phyloP scores from a whole-genome alignment of 2,797 vertebrate species.

The Arrhamphus sclerolepis region DNA sequence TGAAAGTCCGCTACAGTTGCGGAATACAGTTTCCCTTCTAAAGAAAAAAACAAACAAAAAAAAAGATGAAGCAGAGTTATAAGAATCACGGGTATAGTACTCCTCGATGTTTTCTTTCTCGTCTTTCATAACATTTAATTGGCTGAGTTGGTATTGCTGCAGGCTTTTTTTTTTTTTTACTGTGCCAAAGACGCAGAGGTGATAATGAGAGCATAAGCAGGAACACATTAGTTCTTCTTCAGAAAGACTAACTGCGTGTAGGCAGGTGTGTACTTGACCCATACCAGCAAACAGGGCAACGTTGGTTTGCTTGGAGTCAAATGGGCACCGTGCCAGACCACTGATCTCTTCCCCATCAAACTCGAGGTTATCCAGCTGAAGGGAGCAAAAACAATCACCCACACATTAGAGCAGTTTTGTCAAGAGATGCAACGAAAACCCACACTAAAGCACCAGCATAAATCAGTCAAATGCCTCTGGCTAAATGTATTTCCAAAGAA shows the following conservation, averaged over 20 bases:
- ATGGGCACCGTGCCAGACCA: conserved; percentile 97
- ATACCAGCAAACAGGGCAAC: conserved; percentile 98
- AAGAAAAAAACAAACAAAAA: conserved; percentile 60
- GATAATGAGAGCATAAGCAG: conserved; percentile 66
- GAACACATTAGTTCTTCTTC: conserved; percentile 57
- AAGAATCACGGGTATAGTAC: conserved; percentile 19
- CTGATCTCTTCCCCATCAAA: conserved; percentile 99
- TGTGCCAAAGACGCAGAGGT: conserved; percentile 60
- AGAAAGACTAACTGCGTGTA: conserved; percentile 31
- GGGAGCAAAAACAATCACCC: conserved; percentile 64
- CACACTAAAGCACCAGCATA: conserved; percentile 13
- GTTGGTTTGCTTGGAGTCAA: conserved; percentile 99
- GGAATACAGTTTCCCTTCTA: conserved; percentile 97
- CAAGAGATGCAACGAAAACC: conserved; percentile 17
- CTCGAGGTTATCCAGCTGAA: conserved; percentile 96
- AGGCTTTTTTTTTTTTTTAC: conserved; percentile 52
- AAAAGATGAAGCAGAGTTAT: conserved; percentile 27
- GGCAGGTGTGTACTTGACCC: conserved; percentile 59
- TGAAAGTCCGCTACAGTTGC: conserved; percentile 98
- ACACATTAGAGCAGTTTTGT: conserved; percentile 47
- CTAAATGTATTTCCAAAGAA: conserved; percentile 11
- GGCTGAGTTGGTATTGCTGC: conserved; percentile 59
- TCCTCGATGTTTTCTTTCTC: conserved; percentile 32
- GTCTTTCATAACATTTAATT: conserved; percentile 60
- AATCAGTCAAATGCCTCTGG: conserved; percentile 14